Evolutionary conservation across 2,797 vertebrate species (phyloP), one percentile per base, ranked within the genome.

Genomic region (Sylvia borin): DNA sequence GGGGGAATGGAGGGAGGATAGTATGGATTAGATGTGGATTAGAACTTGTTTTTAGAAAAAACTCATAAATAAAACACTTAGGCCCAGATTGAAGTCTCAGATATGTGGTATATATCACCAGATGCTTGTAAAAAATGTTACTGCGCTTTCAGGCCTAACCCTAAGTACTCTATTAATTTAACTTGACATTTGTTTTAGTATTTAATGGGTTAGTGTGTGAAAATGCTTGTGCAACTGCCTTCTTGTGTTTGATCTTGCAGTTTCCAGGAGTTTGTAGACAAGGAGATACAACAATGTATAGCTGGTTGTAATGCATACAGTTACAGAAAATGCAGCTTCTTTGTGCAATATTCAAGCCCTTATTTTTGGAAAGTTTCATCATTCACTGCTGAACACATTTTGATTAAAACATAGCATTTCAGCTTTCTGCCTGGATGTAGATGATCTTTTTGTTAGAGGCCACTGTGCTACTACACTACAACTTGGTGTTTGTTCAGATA

Each of bases 121-220:
- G 93, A 95, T 88, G 96, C 95, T 97, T 95, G 95, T 97, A 96
- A 96, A 97, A 97, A 96, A 67, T 57, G 67, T 96, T 96, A 95
- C 94, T 88, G 71, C 67, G 22, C 79, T 96, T 93, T 87, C 90
- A 96, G 91, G 71, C 60, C 76, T 76, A 78, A 47, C 48, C 50
- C 34, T 71, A 87, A 95, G 82, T 88, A 96, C 76, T 96, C 94
- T 94, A 90, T 97, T 97, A 94, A 93, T 95, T 96, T 93, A 93
- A 88, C 55, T 90, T 93, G 91, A 92, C 76, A 67, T 95, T 94
- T 95, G 76, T 67, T 97, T 93, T 81, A 90, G 51, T 75, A 54
- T 94, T 96, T 95, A 82, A 90, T 88, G 93, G 71, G 84, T 82
- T 86, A 65, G 60, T 88, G 91, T 93, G 94, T 64, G 92, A 94